phyloP scores from a whole-genome alignment of 2,113 vertebrate species.

The Oryctolagus cuniculus region DNA sequence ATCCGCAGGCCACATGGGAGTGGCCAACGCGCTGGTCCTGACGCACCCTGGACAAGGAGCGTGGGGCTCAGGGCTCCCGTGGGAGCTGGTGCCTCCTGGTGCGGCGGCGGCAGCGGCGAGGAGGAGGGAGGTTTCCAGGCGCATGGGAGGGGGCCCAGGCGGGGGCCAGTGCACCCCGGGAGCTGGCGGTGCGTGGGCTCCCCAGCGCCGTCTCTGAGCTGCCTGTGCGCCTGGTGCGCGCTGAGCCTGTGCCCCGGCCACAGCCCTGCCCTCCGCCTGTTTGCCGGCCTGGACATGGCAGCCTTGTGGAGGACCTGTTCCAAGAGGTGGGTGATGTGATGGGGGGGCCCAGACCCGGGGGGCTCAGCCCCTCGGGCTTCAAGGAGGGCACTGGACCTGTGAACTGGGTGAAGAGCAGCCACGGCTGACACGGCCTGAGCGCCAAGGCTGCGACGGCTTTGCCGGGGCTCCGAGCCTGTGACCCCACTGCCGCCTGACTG shows the following conservation, averaged over 20 bases:
- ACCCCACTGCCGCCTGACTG: too few species aligned
- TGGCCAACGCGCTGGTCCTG: neutral
- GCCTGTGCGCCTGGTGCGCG: too few species aligned
- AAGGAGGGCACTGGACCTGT: too few species aligned
- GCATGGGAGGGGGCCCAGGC: neutral
- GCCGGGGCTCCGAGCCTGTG: too few species aligned
- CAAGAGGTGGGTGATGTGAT: slow-evolving; percentile 72
- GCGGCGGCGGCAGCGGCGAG: fast-evolving
- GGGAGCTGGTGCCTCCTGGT: neutral
- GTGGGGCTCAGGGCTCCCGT: neutral
- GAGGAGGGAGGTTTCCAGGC: neutral
- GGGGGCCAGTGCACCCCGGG: neutral
- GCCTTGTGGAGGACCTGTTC: slow-evolving; percentile 19
- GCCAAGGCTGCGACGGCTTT: too few species aligned
- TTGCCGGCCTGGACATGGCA: slow-evolving; percentile 8
- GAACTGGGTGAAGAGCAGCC: too few species aligned
- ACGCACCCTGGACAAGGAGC: neutral
- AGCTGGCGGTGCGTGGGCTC: neutral
- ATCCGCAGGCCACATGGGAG: fast-evolving
- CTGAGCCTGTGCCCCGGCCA: neutral
- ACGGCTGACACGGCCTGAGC: too few species aligned
- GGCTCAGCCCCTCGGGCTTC: too few species aligned
- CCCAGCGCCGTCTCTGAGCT: too few species aligned
- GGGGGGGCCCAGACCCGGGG: too few species aligned
- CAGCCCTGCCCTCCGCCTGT: neutral